A percentile compares a stretch with the other conserved stretches of the same genome.
Evolutionary conservation across 2,797 vertebrate genomes (phyloP).

Genomic region (Potorous gilbertii): DNA sequence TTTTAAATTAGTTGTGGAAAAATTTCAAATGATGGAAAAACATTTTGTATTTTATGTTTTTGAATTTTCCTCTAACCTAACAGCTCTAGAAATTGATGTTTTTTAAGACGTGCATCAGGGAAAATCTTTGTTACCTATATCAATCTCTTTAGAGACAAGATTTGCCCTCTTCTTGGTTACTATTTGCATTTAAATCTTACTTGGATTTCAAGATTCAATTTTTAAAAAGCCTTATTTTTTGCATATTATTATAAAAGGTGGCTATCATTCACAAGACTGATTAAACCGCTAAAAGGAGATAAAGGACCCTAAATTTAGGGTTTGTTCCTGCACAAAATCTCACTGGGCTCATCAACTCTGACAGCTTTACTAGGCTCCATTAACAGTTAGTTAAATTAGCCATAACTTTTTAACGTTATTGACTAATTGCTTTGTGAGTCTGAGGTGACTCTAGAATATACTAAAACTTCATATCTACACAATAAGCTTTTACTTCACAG

Average conservation of each 20-base stretch:
- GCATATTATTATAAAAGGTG: conserved; percentile 27
- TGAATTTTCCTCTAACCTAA: background rate
- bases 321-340: conserved; percentile 78
- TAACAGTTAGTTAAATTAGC: conserved; percentile 86
- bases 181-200: conserved; percentile 2
- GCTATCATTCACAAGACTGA: conserved; percentile 60
- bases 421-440: conserved; percentile 85
- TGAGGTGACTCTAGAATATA: conserved; percentile 80
- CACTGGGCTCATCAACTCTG: conserved; percentile 81
- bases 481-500: conserved; percentile 66
- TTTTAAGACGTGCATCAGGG: background rate
- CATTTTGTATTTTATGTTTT: background rate
- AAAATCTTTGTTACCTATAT: background rate
- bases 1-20: conserved; percentile 35
- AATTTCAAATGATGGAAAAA: conserved; percentile 36
- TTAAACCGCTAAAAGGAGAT: conserved; percentile 79
- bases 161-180: background rate
- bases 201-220: background rate
- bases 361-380: conserved; percentile 82
- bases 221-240: conserved; percentile 37
- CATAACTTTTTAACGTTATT: conserved; percentile 85
- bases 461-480: conserved; percentile 75
- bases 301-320: conserved; percentile 75
- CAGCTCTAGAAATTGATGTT: conserved; percentile 2
- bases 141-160: conserved; percentile 29